Conservation (phyloP, 2,113 vertebrate genomes). For the Vidua chalybeata region DNA sequence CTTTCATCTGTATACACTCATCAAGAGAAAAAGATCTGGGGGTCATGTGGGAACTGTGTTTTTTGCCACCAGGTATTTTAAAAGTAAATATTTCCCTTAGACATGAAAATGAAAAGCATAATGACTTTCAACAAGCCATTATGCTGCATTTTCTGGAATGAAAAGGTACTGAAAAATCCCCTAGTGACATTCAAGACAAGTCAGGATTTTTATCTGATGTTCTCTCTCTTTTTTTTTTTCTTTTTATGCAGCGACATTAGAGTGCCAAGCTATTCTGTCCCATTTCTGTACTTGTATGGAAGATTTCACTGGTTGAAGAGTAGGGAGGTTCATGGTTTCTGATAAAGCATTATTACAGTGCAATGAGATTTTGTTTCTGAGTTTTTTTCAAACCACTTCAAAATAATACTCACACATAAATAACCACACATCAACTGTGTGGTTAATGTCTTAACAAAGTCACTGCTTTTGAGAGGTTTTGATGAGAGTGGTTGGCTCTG, state of each 20-base stretch:
- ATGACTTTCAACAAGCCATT: background rate
- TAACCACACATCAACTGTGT: accelerated
- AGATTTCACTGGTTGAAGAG: background rate
- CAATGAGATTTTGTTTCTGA: background rate
- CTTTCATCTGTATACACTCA: background rate
- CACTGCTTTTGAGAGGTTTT: background rate
- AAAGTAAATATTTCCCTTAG: slow-evolving; percentile 50
- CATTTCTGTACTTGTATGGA: background rate
- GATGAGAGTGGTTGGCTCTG: background rate
- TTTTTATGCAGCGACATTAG: background rate
- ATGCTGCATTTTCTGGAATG: background rate
- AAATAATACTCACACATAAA: background rate
- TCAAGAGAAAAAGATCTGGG: slow-evolving; percentile 2
- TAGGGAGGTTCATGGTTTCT: background rate
- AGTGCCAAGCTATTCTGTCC: background rate
- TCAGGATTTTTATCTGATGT: background rate
- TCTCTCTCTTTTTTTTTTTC: background rate
- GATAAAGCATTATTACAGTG: background rate
- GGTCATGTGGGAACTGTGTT: background rate
- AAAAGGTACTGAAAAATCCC: background rate
- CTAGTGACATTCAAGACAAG: background rate
- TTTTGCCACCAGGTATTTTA: slow-evolving; percentile 30
- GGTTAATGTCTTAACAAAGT: background rate
- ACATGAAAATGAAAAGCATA: slow-evolving; percentile 31
- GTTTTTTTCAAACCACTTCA: background rate